Base-by-base conservation (phyloP, 2,888 invertebrate genomes). In the Elmis aenea region DNA sequence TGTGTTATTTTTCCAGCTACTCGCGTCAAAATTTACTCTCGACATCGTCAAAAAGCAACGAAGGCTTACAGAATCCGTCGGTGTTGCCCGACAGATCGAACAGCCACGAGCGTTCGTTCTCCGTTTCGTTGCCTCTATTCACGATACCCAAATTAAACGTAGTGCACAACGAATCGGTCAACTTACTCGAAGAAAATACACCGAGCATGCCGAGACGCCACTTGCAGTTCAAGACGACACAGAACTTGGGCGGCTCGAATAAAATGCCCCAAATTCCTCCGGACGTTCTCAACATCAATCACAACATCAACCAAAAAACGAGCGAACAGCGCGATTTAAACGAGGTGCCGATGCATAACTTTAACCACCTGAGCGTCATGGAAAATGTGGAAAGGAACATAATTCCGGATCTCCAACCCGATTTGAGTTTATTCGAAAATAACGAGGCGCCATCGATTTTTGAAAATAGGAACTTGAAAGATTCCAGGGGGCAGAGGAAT, bases 11-110 rank as follows among this genome's bases (percentile, higher is more conserved):
- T 55, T 57, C 27, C 46, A 90, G 89, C 64, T 90, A 91, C 66
- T 90, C 91, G 20, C 80, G 90, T 32, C 91, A 91, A 71, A 91
- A 91, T 67, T 76, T 90, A 38, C 74, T 91, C 26, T 87, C 86
- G 22, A 79, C 81, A 33, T 76, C 76, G 59, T 76, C 76, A 58
- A 88, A 88, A 68, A 83, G 81, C 55, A 84, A 82, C 58, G 83
- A 84, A 51, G 78, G 75, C 2, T 68, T 72, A 34, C 66, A 72
- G 47, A 71, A 72, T 38, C 64, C 59, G 23, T 68, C 73, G 18
- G 68, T 71, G 44, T 71, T 74, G 2, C 40, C 55, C 3, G 81
- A 78, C 56, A 68, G 79, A 39, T 73, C 76, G 4, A 77, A 78
- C 59, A 62, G 59, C 66, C 71, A 58, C 50, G 53, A 65, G 42